A percentile compares a stretch with the other conserved stretches of the same genome.
These are phyloP conservation scores for Syrmaticus mikado DNA, from an alignment of 2,113 vertebrate species.

Conservation along the genomic window DNA sequence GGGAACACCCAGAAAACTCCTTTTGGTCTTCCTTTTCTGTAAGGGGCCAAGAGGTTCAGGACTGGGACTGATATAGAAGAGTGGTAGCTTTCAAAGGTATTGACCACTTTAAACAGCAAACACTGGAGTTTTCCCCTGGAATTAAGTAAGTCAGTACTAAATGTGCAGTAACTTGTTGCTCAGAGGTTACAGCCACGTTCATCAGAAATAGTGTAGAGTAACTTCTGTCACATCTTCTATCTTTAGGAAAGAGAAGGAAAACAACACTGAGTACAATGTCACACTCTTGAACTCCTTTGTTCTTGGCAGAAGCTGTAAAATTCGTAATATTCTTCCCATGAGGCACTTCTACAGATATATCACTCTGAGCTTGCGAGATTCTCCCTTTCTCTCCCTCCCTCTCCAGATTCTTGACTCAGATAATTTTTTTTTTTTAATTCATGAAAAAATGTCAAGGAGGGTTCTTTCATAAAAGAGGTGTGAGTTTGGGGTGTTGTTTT, in stretches of 20 bases:
- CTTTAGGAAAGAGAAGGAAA: neutral
- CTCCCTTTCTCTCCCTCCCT: neutral
- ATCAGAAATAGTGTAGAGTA: no score
- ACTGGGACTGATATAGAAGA: neutral
- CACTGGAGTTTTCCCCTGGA: neutral
- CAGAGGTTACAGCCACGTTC: neutral
- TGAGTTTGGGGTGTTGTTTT: fast-evolving
- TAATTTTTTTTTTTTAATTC: no score
- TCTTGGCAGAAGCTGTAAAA: neutral
- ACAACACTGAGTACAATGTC: neutral
- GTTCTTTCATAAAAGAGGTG: fast-evolving
- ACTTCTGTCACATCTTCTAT: neutral
- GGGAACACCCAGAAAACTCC: no score
- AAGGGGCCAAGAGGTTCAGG: neutral
- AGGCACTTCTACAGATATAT: neutral
- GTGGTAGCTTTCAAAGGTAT: neutral
- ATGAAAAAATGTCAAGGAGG: neutral
- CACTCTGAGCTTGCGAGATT: neutral
- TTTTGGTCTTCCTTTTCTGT: neutral
- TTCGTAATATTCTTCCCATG: neutral
- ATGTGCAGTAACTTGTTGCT: neutral
- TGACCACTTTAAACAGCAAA: neutral
- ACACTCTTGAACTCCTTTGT: neutral
- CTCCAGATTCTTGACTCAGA: neutral
- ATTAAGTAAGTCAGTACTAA: neutral